These are phyloP conservation scores for Archaeoteleia sp. DNA, from an alignment of 2,888 invertebrate genomes.

Conservation along the genomic window DNA sequence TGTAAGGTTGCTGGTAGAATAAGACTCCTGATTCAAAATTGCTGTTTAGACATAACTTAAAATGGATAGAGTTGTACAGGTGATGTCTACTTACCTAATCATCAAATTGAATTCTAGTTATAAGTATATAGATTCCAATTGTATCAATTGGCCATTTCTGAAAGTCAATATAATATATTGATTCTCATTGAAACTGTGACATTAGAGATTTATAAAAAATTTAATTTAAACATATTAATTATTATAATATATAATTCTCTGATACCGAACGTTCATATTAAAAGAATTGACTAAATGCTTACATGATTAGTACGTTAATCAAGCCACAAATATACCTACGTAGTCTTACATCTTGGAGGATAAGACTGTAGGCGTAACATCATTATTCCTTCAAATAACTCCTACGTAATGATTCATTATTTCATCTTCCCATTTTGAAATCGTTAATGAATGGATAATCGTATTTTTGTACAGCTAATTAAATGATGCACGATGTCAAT, in stretches of 20 bases:
- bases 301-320: conserved; percentile 36
- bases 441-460: conserved; percentile 43
- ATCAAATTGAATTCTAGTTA: too few species aligned
- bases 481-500: conserved; percentile 31
- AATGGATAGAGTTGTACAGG: too few species aligned
- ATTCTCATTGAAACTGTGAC: too few species aligned
- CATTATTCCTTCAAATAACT: conserved; percentile 46
- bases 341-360: conserved; percentile 31
- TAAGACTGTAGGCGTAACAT: conserved; percentile 46
- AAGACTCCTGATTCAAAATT: too few species aligned
- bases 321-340: conserved; percentile 38
- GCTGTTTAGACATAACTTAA: too few species aligned
- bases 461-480: conserved; percentile 39
- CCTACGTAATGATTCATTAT: conserved; percentile 51
- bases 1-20: too few species aligned
- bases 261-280: neutral
- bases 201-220: too few species aligned
- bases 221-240: too few species aligned
- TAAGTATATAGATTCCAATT: too few species aligned
- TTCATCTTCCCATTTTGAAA: conserved; percentile 39
- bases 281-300: conserved; percentile 23
- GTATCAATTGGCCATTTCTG: too few species aligned
- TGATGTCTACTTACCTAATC: too few species aligned
- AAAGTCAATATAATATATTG: too few species aligned
- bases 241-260: neutral